Evolutionary conservation across 92 coral and sea anemone genomes (phyloP).

Genomic region (Bergia puertoricense): DNA sequence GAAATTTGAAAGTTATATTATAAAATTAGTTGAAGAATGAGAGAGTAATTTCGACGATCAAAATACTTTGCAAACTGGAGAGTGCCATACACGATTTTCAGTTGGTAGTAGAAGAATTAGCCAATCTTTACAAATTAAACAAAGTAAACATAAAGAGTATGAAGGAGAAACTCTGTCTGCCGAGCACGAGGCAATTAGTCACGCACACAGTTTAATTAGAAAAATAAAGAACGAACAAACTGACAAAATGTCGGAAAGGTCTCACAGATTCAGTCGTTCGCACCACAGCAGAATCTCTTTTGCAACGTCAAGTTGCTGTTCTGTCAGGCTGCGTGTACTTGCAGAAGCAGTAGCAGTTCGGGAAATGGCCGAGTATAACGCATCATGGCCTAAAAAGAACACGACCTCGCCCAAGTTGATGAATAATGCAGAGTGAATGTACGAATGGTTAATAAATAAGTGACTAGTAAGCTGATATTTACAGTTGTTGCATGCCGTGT

Average conservation of each 20-base stretch:
- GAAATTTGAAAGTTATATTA: too few relatives aligned
- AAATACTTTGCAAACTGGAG: too few relatives aligned
- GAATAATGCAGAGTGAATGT: too few relatives aligned
- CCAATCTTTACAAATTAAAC: neutral
- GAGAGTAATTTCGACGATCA: too few relatives aligned
- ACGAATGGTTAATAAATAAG: too few relatives aligned
- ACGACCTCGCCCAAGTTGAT: too few relatives aligned
- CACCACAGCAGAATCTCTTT: neutral
- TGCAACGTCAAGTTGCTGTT: neutral
- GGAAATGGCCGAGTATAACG: neutral
- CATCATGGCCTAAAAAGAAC: too few relatives aligned
- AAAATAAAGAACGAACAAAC: conserved; percentile 22
- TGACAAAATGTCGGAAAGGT: conserved; percentile 26
- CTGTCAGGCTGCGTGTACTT: neutral
- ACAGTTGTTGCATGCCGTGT: too few relatives aligned
- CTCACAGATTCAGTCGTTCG: conserved; percentile 22
- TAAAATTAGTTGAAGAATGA: too few relatives aligned
- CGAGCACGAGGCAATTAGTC: conserved; percentile 14
- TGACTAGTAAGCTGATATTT: too few relatives aligned
- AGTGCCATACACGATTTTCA: too few relatives aligned
- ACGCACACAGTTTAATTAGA: conserved; percentile 19
- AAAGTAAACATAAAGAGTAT: conserved; percentile 12
- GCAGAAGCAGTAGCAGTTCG: conserved; percentile 17
- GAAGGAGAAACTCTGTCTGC: conserved; percentile 16
- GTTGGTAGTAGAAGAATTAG: too few relatives aligned